A percentile compares a stretch with the other conserved stretches of the same genome.
phyloP scores from a whole-genome alignment of 2,888 invertebrate species.

The Lasioglossum figueresi region DNA sequence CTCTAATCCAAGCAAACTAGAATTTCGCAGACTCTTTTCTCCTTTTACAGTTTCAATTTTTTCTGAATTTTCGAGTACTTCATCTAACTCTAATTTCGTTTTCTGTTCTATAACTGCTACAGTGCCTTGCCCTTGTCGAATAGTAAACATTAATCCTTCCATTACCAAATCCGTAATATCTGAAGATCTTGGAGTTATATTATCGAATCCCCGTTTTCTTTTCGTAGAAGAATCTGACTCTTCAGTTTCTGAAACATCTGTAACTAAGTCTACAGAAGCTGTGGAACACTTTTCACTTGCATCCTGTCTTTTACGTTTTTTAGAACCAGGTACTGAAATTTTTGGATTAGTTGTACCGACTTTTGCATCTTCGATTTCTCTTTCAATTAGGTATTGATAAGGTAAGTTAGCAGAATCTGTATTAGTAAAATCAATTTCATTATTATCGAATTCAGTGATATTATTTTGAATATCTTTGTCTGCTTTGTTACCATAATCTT shows the following conservation, averaged over 20 bases:
- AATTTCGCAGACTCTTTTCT: slow-evolving; percentile 79
- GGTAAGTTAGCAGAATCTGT: slow-evolving; percentile 73
- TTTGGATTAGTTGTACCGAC: not conserved
- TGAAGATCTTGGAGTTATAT: slow-evolving; percentile 73
- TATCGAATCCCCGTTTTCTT: slow-evolving; percentile 22
- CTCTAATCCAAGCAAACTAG: slow-evolving; percentile 80
- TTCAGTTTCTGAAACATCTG: slow-evolving; percentile 26
- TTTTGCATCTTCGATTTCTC: slow-evolving; percentile 74
- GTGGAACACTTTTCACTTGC: not conserved
- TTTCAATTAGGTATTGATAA: slow-evolving; percentile 79
- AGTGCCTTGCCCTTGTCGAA: slow-evolving; percentile 78
- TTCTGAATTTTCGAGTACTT: slow-evolving; percentile 82
- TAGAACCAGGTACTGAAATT: not conserved
- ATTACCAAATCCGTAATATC: slow-evolving; percentile 82
- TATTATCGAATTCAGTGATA: not conserved
- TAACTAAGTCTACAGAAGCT: not conserved
- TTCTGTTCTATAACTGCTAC: slow-evolving; percentile 81
- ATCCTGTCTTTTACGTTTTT: slow-evolving; percentile 12
- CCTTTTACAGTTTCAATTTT: slow-evolving; percentile 80
- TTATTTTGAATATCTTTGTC: slow-evolving; percentile 3
- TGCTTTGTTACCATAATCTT: not conserved
- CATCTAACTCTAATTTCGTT: slow-evolving; percentile 80
- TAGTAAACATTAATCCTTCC: slow-evolving; percentile 83
- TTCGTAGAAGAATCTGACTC: slow-evolving; percentile 26
- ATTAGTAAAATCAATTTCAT: slow-evolving; percentile 16